A percentile compares a stretch with the other conserved stretches of the same genome.
Evolutionary conservation across 2,113 vertebrate genomes (phyloP).

Genomic region (Progne subis): DNA sequence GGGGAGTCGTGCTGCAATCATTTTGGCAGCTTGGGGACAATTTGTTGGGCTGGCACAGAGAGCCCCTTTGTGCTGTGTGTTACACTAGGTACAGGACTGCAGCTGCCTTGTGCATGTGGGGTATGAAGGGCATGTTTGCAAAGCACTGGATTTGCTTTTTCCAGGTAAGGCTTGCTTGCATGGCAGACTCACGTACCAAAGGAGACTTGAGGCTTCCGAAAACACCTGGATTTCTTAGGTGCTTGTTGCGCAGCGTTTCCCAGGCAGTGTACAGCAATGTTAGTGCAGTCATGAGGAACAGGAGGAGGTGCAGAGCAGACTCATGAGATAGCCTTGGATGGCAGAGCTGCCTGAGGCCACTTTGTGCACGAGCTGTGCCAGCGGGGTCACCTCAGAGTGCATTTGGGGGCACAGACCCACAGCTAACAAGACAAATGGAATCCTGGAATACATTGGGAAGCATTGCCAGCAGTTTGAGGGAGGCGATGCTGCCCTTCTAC

Average conservation of each 20-base stretch:
- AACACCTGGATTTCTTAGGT: neutral
- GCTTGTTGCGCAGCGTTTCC: neutral
- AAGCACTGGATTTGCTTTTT: neutral
- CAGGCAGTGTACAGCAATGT: accelerated
- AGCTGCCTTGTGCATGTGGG: accelerated
- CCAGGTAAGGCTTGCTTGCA: neutral
- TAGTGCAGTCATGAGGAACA: accelerated
- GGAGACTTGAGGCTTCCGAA: accelerated
- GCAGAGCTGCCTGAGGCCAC: too few species aligned
- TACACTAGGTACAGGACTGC: accelerated
- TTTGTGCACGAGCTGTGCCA: accelerated
- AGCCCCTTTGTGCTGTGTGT: neutral
- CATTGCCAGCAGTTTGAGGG: accelerated
- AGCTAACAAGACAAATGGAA: neutral
- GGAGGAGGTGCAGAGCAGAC: neutral
- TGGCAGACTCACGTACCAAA: accelerated
- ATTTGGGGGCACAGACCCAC: neutral
- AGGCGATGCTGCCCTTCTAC: neutral
- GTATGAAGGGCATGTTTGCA: accelerated
- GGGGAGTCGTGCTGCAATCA: accelerated
- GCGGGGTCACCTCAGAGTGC: accelerated
- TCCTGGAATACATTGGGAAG: neutral
- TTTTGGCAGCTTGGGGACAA: neutral
- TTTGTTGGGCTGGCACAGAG: neutral
- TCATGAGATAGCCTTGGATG: accelerated